Base-by-base conservation (phyloP, 1,140 invertebrate species). In the Caenorhabditis tropicalis region DNA sequence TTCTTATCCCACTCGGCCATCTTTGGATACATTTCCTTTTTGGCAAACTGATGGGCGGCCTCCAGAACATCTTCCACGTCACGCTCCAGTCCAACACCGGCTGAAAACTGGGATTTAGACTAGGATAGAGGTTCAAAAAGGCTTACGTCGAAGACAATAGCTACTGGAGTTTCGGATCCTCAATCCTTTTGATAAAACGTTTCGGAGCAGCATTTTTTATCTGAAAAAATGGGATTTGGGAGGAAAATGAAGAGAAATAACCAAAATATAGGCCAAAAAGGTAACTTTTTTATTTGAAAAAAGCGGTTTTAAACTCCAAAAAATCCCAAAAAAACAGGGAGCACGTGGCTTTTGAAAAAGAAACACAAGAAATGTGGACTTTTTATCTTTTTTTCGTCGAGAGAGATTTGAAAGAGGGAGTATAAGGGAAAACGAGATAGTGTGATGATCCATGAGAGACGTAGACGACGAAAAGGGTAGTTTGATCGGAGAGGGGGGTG, bases 1-100 rank as follows among this genome's bases (percentile, higher is more conserved):
- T 94, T 91, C 87, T 92, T 90, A 90, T 94, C 94, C 93, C 93
- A 94, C 87, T 93, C 88, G 48, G 91, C 91, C 94, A 94, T 94
- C 46, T 93, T 89, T n/a, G 94, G 94, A 36, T 89, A 88, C 90
- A 94, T 91, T 89, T 94, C 93, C 70, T 94, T 93, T 58, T 90
- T 88, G 12, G 94, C 93, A 92, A 94, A 94, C 24, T 74, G 36
- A 43, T 74, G 16, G n/a, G 65, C 65, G 21, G 65, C 65, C n/a
- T 43, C 36, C 36, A 74, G 9, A 15, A 74, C 65, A 43, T 74
- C 65, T 43, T 43, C 36, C 6, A 46, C 65, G n/a, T 74, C 65
- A 0, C 36, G 33, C 9, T 74, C 65, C 0, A 74, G 36, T 19
- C 65, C 65, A 27, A 74, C 65, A 43, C 36, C n/a, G 19, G 65